These are phyloP conservation scores for Porites lutea DNA, from an alignment of 64 coral and sea anemone species.

Conservation along the genomic window DNA sequence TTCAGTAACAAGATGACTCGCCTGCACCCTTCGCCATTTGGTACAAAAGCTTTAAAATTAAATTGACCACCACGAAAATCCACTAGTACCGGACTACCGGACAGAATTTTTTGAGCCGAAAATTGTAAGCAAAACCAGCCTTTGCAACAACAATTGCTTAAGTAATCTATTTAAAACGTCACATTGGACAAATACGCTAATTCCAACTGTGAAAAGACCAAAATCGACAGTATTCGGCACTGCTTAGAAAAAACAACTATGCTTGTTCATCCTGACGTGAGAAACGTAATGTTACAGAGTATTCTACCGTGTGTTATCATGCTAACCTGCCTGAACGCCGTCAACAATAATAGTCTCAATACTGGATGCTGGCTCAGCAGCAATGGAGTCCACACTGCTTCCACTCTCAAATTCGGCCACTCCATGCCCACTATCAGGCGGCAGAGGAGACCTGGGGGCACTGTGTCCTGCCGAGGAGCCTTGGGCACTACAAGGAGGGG, in stretches of 20 bases:
- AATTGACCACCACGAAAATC: too few species aligned
- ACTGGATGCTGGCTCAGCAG: constrained; percentile 82
- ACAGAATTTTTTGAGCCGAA: too few species aligned
- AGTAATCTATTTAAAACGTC: too few species aligned
- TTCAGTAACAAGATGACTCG: too few species aligned
- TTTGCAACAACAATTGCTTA: too few species aligned
- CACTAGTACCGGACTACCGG: too few species aligned
- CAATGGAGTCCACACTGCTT: constrained; percentile 94
- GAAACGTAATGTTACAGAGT: neutral
- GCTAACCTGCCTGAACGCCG: constrained; percentile 39
- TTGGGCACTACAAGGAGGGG: constrained; percentile 72
- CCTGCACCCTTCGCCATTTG: too few species aligned
- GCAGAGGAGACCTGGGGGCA: constrained; percentile 91
- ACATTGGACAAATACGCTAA: too few species aligned
- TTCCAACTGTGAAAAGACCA: neutral
- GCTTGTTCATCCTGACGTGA: neutral
- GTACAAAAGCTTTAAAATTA: too few species aligned
- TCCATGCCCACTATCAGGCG: constrained; percentile 68
- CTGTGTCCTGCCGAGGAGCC: constrained; percentile 94
- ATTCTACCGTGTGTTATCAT: neutral
- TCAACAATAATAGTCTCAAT: constrained; percentile 83
- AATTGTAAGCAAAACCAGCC: too few species aligned
- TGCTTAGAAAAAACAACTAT: neutral
- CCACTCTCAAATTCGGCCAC: constrained; percentile 95
- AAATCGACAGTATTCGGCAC: neutral